Base-by-base conservation (phyloP, 2,113 vertebrate genomes). In the Bambusicola thoracicus region DNA sequence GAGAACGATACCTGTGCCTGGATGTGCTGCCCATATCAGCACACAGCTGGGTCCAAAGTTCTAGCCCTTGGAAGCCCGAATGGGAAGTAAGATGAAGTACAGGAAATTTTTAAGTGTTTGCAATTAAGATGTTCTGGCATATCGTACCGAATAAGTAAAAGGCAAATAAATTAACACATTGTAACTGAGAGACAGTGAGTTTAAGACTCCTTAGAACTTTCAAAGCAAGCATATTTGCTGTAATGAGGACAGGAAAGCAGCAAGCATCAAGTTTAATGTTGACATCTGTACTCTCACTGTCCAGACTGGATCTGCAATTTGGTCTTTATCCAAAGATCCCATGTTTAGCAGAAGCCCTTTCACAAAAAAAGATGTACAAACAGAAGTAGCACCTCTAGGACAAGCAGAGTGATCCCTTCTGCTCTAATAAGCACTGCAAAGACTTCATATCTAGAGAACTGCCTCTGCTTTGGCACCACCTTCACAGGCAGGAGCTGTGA, bases 361-460 rank as follows among this genome's bases (percentile, higher is more conserved):
- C 44, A 44, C 40, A 58, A 89, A 80, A 87, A 74, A 89, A 87
- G 67, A 76, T 25, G 62, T 85, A 82, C 40, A 76, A 85, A 48
- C 78, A 95, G 62, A 53, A 87, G 20, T 11, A 69, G 48, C 49
- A 92, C 81, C 70, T 80, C 72, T 44, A 85, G 58, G 59, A 94
- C 40, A 73, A 76, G 74, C 24, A 53, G 63, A 69, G 76, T 3
- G 48, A 85, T 73, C 53, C 62, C 89, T 95, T 95, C 81, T 89
- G 87, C 90, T 91, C 92, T 80, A 76, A 85, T 87, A 82, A 92
- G 58, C 81, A 44, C 17, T 82, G 67, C 81, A 76, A 89, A 80
- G 41, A 21, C n/a, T 94, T 91, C 3, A 16, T 19, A 16, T 19
- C 56, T 67, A 58, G 62, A 85, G 69, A 41, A 62, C 22, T 73